Conservation (phyloP, 2,888 invertebrate species). For the Pecten maximus region DNA sequence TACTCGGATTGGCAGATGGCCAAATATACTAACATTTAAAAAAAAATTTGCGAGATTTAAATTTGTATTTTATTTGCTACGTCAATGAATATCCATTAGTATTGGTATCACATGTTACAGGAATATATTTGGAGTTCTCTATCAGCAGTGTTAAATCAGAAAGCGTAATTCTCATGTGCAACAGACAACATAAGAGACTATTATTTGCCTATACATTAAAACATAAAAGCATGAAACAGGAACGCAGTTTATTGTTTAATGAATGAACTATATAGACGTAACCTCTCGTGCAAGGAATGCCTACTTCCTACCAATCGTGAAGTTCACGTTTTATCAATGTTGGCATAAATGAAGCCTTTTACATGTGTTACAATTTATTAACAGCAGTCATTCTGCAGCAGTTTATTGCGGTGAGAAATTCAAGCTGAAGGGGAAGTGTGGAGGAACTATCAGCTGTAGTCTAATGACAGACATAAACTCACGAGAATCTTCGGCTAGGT, state of each 20-base stretch:
- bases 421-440: slow-evolving; percentile 6
- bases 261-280: slow-evolving; percentile 7
- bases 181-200: neutral
- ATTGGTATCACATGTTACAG: too few relatives aligned
- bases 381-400: neutral
- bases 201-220: neutral
- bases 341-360: slow-evolving; percentile 24
- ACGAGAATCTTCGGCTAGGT: neutral
- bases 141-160: too few relatives aligned
- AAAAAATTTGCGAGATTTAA: too few relatives aligned
- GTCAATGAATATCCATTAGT: too few relatives aligned
- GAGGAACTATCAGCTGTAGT: neutral
- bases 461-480: slow-evolving; percentile 9
- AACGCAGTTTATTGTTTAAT: neutral
- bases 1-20: too few relatives aligned
- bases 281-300: neutral
- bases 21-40: too few relatives aligned
- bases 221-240: neutral
- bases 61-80: too few relatives aligned
- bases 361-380: neutral
- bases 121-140: too few relatives aligned
- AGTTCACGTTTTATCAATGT: neutral
- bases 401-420: slow-evolving; percentile 18
- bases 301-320: neutral
- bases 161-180: too few relatives aligned